phyloP scores from a whole-genome alignment of 2,888 invertebrate genomes.

The Nebria brevicollis region DNA sequence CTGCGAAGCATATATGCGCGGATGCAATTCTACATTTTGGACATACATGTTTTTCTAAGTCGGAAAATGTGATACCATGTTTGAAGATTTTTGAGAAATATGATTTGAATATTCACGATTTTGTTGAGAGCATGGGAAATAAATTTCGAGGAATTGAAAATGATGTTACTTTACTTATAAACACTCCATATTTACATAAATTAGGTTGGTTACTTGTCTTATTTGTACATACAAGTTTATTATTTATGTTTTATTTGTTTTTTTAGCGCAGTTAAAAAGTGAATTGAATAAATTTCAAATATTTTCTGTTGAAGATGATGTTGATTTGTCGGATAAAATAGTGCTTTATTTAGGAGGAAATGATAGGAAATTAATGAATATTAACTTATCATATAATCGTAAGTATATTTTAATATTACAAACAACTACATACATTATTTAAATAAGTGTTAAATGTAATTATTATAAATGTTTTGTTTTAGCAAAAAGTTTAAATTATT shows the following conservation, averaged over 20 bases:
- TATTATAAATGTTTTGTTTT: slow-evolving; percentile 55
- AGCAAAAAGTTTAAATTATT: slow-evolving; percentile 69
- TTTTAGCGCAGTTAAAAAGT: slow-evolving; percentile 57
- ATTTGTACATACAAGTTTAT: neutral
- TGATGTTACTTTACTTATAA: slow-evolving; percentile 72
- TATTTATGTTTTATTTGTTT: slow-evolving; percentile 48
- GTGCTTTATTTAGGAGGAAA: slow-evolving; percentile 68
- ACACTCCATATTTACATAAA: slow-evolving; percentile 72
- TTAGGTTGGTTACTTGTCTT: slow-evolving; percentile 63
- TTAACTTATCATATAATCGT: slow-evolving; percentile 61
- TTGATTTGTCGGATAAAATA: slow-evolving; percentile 57
- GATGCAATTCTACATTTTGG: slow-evolving; percentile 94
- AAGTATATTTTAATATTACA: slow-evolving; percentile 40
- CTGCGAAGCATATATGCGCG: slow-evolving; percentile 86
- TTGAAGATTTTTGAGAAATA: slow-evolving; percentile 76
- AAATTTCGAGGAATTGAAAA: slow-evolving; percentile 59
- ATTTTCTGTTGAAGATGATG: slow-evolving; percentile 45
- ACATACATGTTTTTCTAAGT: slow-evolving; percentile 83
- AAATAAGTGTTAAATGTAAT: no score
- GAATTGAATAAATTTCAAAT: slow-evolving; percentile 10
- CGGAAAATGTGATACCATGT: slow-evolving; percentile 76
- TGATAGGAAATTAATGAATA: slow-evolving; percentile 65
- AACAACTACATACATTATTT: neutral
- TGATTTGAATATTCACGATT: slow-evolving; percentile 65
- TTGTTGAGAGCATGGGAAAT: slow-evolving; percentile 58